Base-by-base conservation (phyloP, 2,113 vertebrate species). In the Mus pahari region DNA sequence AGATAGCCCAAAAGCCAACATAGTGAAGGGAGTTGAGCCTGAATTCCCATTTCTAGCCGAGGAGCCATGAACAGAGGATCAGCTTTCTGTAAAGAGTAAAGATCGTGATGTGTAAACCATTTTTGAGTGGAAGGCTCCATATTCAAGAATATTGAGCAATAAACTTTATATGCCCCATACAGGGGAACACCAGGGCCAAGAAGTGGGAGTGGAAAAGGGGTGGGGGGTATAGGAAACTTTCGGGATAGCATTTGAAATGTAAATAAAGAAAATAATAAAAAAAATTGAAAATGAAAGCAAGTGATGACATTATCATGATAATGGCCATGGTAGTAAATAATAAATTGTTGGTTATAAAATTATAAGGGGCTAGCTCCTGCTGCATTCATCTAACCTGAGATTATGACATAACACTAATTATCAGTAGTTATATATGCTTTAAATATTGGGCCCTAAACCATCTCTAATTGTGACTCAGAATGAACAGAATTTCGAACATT, bases 221-320 rank as follows among this genome's bases (percentile, higher is more conserved):
- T n/a, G n/a, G n/a, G n/a, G n/a, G n/a, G n/a, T n/a, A n/a, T n/a
- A n/a, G n/a, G n/a, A n/a, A n/a, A n/a, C n/a, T n/a, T n/a, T n/a
- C n/a, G n/a, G n/a, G n/a, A n/a, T n/a, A n/a, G n/a, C n/a, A n/a
- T n/a, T n/a, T n/a, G n/a, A n/a, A n/a, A n/a, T n/a, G n/a, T n/a
- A n/a, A n/a, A n/a, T n/a, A n/a, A n/a, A n/a, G n/a, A n/a, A n/a
- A n/a, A n/a, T n/a, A n/a, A n/a, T n/a, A n/a, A n/a, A n/a, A n/a
- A n/a, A n/a, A n/a, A n/a, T 66, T 73, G 64, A 90, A 84, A 91
- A 68, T 58, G 14, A 74, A 94, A 95, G 79, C 1, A 74, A 64
- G 14, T 5, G 62, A 78, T 83, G 10, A 13, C 58, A 62, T 90
- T 94, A 88, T 82, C 71, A 48, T 39, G 42, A n/a, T 26, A 7